Base-by-base conservation (phyloP, 2,888 invertebrate species). In the Zygaena filipendulae region DNA sequence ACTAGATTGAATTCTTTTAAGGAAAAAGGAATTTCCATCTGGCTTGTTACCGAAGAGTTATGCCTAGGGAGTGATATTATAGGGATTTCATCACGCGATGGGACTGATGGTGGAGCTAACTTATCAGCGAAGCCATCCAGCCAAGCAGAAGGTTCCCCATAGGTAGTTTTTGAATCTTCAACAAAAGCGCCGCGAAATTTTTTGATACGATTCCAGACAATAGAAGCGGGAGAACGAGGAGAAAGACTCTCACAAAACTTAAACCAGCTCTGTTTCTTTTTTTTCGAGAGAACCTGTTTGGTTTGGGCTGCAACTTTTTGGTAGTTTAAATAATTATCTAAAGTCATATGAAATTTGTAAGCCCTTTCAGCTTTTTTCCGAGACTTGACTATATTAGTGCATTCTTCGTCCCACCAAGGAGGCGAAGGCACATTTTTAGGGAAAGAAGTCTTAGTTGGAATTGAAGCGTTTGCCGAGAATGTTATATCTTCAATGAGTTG, bases 331-430 rank as follows among this genome's bases (percentile, higher is more conserved):
- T 33, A 33, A 13, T 35, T 38, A 2, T 28, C 25, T 7, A 19
- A 6, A 6, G 28, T 25, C 34, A 34, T 30, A 5, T 11, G 4
- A 1, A 3, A 1, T 11, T 11, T 22, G 7, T 30, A 39, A 5
- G 7, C 4, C n/a, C 9, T 19, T 13, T 36, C 33, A 4, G 28
- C 29, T 3, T 25, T 9, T 14, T 23, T 26, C 4, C 36, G 11
- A 4, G 16, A 2, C 2, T 22, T 21, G 3, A 33, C 14, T n/a
- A 23, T 11, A 3, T 13, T 6, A 6, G 26, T 23, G 16, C 37
- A 37, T n/a, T 39, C 33, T 5, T 16, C 3, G 18, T 39, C 32
- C 25, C 37, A 35, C 33, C 33, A 30, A 2, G 29, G 39, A 8
- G 30, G 31, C 1, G 29, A 32, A 11, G 14, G 16, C 2, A 26